Evolutionary conservation across 2,888 invertebrate genomes (phyloP).

Genomic region (Drosophila nr. fundita): DNA sequence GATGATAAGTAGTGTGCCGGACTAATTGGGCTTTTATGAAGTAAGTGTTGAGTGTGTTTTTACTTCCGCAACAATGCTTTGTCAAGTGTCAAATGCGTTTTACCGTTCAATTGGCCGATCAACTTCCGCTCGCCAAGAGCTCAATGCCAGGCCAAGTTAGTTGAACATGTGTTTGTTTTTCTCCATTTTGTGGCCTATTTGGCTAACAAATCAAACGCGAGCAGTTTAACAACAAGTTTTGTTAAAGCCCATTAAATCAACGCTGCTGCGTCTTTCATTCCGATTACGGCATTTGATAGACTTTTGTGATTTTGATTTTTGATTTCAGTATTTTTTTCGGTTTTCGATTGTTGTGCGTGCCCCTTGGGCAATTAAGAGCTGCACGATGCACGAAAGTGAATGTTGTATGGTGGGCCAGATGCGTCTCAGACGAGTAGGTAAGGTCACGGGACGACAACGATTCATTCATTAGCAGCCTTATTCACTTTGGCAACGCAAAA

Average conservation of each 20-base stretch:
- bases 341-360: conserved; percentile 37
- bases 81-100: conserved; percentile 55
- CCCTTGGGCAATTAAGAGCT: conserved; percentile 74
- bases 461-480: conserved; percentile 33
- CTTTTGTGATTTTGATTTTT: conserved; percentile 40
- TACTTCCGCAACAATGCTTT: conserved; percentile 50
- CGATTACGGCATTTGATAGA: conserved; percentile 68
- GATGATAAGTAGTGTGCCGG: conserved; percentile 28
- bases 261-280: conserved; percentile 34
- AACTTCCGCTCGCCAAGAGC: conserved; percentile 59
- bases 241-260: conserved; percentile 50
- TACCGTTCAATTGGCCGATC: conserved; percentile 45
- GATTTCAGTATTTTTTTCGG: background rate
- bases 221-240: conserved; percentile 65
- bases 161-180: conserved; percentile 19
- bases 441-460: conserved; percentile 34
- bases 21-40: conserved; percentile 52
- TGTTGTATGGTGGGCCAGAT: conserved; percentile 49
- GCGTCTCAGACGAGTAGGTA: conserved; percentile 43
- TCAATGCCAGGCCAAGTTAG: conserved; percentile 52
- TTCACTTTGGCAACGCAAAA: conserved; percentile 13
- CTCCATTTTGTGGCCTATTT: conserved; percentile 35
- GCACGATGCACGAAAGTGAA: conserved; percentile 74
- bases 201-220: conserved; percentile 64
- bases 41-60: conserved; percentile 6